Percentiles rank a stretch among this genome's conserved stretches.
Evolutionary conservation across 2,888 invertebrate genomes (phyloP).

Genomic region (Xylocampa areola): DNA sequence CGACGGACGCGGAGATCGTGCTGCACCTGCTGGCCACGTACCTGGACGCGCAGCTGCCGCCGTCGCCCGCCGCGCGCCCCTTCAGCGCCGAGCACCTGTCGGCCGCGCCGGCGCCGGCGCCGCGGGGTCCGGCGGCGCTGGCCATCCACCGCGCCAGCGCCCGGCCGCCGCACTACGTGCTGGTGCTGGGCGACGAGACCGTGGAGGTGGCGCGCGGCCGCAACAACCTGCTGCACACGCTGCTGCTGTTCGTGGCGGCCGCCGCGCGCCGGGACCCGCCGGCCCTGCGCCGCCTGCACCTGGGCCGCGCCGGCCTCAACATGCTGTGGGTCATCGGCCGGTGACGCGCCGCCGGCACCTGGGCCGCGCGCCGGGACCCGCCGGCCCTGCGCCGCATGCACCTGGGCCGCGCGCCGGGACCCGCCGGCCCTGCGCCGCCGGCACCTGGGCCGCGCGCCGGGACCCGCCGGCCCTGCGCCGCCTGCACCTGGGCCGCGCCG

Average conservation of each 20-base stretch:
- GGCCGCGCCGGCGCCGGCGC: conserved; percentile 26
- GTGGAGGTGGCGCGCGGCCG: conserved; percentile 55
- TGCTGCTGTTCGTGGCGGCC: conserved; percentile 91
- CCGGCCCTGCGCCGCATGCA: no score
- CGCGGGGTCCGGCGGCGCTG: conserved; percentile 27
- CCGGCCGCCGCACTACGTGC: conserved; percentile 48
- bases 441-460: conserved; percentile 89
- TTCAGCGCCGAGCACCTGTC: conserved; percentile 85
- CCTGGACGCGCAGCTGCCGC: conserved; percentile 90
- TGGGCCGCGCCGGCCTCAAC: conserved; percentile 91
- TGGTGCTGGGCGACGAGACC: conserved; percentile 38
- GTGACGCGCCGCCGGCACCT: conserved; percentile 47
- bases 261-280: conserved; percentile 83
- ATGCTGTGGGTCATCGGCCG: conserved; percentile 94
- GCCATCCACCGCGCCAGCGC: conserved; percentile 39
- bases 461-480: conserved; percentile 46
- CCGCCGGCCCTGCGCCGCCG: no score
- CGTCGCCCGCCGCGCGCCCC: conserved; percentile 69
- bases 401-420: conserved; percentile 87
- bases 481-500: conserved; percentile 80
- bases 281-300: conserved; percentile 66
- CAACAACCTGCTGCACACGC: conserved; percentile 96
- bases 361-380: conserved; percentile 91
- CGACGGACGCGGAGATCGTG: conserved; percentile 96
- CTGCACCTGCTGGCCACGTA: conserved; percentile 94